These are phyloP conservation scores for Drosophila teissieri DNA, from an alignment of 1,140 invertebrate genomes.

Conservation along the genomic window DNA sequence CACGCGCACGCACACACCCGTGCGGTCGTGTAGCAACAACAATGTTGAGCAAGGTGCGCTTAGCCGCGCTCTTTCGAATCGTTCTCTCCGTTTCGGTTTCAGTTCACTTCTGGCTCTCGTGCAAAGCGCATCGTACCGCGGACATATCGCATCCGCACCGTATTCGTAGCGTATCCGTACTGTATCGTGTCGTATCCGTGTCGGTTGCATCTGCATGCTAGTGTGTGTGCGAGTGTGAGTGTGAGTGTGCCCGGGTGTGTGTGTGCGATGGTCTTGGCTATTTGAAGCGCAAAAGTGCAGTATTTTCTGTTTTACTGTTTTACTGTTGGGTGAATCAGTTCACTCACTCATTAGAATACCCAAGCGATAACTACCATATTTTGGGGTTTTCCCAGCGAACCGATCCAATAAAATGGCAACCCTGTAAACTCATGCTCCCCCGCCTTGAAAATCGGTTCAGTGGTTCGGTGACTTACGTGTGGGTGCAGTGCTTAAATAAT, in stretches of 20 bases:
- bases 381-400: slow-evolving; percentile 1
- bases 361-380: slow-evolving; percentile 2
- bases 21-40: slow-evolving; percentile 51
- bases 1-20: slow-evolving; percentile 5
- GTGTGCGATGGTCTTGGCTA: slow-evolving; percentile 58
- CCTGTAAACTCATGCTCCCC: slow-evolving; percentile 1
- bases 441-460: background rate
- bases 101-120: slow-evolving; percentile 83
- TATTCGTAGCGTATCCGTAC: slow-evolving; percentile 2
- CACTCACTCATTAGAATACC: slow-evolving; percentile 22
- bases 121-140: slow-evolving; percentile 73
- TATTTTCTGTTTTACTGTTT: slow-evolving; percentile 22
- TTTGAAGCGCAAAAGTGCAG: slow-evolving; percentile 62
- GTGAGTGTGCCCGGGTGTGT: slow-evolving; percentile 24
- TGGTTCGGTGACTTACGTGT: slow-evolving; percentile 11
- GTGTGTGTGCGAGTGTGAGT: slow-evolving; percentile 18
- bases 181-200: slow-evolving; percentile 11
- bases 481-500: slow-evolving; percentile 27
- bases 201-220: slow-evolving; percentile 23
- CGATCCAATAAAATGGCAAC: slow-evolving; percentile 2
- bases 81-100: slow-evolving; percentile 67
- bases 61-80: slow-evolving; percentile 60
- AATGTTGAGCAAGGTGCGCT: slow-evolving; percentile 80
- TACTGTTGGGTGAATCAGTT: slow-evolving; percentile 34
- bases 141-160: slow-evolving; percentile 45